phyloP scores from a whole-genome alignment of 1,140 invertebrate species.

The Littorina saxatilis region DNA sequence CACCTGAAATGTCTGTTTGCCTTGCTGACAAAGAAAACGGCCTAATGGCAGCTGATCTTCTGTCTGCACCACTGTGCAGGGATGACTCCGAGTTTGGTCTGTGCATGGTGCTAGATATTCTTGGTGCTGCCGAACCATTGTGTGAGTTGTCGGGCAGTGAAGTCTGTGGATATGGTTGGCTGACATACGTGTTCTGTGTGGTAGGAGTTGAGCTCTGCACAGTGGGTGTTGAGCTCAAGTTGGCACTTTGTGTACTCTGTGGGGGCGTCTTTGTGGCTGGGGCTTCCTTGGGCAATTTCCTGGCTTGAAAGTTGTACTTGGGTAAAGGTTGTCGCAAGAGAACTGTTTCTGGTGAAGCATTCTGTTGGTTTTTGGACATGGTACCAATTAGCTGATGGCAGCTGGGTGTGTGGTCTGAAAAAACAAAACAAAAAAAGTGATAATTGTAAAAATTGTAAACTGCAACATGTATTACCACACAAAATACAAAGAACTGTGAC shows the following conservation, averaged over 20 bases:
- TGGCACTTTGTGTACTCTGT: background rate
- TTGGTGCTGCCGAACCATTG: too few species aligned
- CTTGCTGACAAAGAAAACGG: background rate
- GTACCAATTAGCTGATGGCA: too few species aligned
- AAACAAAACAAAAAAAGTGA: too few species aligned
- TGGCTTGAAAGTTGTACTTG: conserved; percentile 62
- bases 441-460: too few species aligned
- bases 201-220: background rate
- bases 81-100: too few species aligned
- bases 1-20: background rate
- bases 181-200: background rate
- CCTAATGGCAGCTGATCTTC: background rate
- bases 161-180: background rate
- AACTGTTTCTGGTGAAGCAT: conserved; percentile 41
- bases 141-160: too few species aligned
- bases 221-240: too few species aligned
- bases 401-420: too few species aligned
- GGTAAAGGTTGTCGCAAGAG: conserved; percentile 61
- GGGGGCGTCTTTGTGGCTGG: conserved; percentile 2
- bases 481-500: too few species aligned
- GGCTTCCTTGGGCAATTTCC: conserved; percentile 45
- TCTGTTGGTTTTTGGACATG: background rate
- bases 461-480: too few species aligned
- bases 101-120: too few species aligned
- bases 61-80: background rate